A percentile compares a stretch with the other conserved stretches of the same genome.
Evolutionary conservation across 2,797 vertebrate species (phyloP).

Genomic region (Remorina albescens): DNA sequence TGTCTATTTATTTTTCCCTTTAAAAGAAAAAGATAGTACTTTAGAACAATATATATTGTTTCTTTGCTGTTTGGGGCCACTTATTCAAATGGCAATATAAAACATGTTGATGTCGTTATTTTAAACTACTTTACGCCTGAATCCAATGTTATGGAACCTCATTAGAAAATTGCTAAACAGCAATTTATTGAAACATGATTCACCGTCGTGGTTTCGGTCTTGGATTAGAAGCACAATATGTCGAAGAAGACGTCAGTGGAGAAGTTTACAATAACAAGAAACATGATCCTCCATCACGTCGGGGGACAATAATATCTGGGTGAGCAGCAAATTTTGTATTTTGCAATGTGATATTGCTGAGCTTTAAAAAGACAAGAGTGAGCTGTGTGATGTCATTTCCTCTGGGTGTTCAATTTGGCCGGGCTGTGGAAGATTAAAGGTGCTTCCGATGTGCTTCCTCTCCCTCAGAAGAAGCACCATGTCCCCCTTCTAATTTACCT

Average conservation of each 20-base stretch:
- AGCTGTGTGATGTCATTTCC: slow-evolving; percentile 65
- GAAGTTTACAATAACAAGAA: slow-evolving; percentile 38
- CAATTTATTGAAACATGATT: not conserved
- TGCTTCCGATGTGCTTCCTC: slow-evolving; percentile 71
- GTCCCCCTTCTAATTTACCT: slow-evolving; percentile 77
- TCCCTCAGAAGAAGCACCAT: slow-evolving; percentile 64
- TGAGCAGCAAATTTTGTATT: slow-evolving; percentile 36
- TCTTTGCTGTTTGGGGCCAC: not conserved
- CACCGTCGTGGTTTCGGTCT: slow-evolving; percentile 16
- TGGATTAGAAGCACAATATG: slow-evolving; percentile 49
- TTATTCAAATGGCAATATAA: slow-evolving; percentile 5
- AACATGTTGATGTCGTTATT: not conserved
- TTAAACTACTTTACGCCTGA: not conserved
- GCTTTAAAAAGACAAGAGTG: slow-evolving; percentile 4
- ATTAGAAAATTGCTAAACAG: not conserved
- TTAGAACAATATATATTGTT: not conserved
- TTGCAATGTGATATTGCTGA: slow-evolving; percentile 23
- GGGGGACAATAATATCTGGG: slow-evolving; percentile 43
- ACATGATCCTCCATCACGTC: slow-evolving; percentile 38
- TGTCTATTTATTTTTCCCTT: too few species aligned
- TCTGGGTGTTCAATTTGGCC: slow-evolving; percentile 54
- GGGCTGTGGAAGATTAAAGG: slow-evolving; percentile 73
- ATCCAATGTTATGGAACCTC: not conserved
- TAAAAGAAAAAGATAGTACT: not conserved
- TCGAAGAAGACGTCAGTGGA: slow-evolving; percentile 28